Conservation (phyloP, 2,797 vertebrate genomes). For the Hybognathus amarus region DNA sequence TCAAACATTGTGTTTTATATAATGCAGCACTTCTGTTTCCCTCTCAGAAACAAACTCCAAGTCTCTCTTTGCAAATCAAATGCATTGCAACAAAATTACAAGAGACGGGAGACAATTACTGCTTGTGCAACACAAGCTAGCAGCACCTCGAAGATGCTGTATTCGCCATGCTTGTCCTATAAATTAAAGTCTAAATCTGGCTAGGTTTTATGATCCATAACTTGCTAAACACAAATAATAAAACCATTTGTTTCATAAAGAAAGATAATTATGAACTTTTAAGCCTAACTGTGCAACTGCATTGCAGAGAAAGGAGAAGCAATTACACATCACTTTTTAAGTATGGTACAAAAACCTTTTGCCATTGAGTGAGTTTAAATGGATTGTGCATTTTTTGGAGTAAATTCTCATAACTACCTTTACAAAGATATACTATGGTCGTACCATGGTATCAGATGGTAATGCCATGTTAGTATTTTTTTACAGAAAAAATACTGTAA, state of each 20-base stretch:
- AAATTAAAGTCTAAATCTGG: conserved; percentile 11
- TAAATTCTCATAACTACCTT: background rate
- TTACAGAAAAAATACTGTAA: background rate
- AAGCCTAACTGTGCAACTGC: background rate
- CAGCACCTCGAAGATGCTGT: background rate
- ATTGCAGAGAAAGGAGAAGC: background rate
- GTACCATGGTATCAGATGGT: background rate
- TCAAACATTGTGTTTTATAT: conserved; percentile 77
- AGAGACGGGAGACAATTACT: conserved; percentile 17
- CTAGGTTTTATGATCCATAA: background rate
- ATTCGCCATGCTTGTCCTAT: background rate
- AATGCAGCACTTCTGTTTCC: conserved; percentile 61
- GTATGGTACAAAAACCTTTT: background rate
- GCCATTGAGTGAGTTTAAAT: background rate
- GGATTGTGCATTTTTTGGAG: background rate
- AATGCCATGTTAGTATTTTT: background rate
- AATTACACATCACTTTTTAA: background rate
- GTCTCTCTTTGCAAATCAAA: background rate
- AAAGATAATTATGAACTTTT: background rate
- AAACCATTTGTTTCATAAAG: background rate
- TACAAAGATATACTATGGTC: background rate
- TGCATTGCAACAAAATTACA: conserved; percentile 23
- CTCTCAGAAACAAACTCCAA: conserved; percentile 55
- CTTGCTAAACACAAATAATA: background rate
- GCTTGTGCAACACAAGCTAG: conserved; percentile 17